These are phyloP conservation scores for Ephialtes manifestator DNA, from an alignment of 2,888 invertebrate genomes.

Conservation along the genomic window DNA sequence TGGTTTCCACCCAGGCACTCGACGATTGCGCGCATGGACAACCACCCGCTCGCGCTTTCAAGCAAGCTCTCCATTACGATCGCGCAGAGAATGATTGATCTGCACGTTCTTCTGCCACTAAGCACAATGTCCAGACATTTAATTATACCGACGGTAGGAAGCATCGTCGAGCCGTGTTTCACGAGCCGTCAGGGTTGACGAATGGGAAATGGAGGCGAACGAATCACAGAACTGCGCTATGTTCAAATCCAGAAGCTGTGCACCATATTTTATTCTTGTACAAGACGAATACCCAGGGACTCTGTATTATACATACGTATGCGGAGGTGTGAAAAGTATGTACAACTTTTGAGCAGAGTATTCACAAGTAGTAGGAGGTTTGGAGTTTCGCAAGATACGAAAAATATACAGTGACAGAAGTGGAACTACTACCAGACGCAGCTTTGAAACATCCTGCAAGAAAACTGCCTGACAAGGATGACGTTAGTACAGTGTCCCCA, in stretches of 20 bases:
- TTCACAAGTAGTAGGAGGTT: constrained; percentile 4
- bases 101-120: constrained; percentile 54
- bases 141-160: constrained; percentile 65
- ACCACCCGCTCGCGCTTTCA: background rate
- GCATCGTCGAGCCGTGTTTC: constrained; percentile 55
- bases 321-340: constrained; percentile 44
- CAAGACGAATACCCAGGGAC: constrained; percentile 2
- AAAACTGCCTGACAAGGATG: too few species aligned
- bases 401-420: constrained; percentile 11
- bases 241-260: background rate
- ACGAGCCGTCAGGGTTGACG: constrained; percentile 49
- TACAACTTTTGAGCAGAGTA: constrained; percentile 48
- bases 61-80: background rate
- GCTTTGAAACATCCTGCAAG: constrained; percentile 42
- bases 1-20: background rate
- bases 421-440: constrained; percentile 42
- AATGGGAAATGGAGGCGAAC: background rate
- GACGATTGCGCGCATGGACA: background rate
- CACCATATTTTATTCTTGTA: constrained; percentile 33
- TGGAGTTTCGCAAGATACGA: constrained; percentile 9
- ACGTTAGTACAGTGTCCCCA: too few species aligned
- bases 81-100: constrained; percentile 62
- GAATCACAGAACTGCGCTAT: background rate
- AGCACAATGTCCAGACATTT: constrained; percentile 68
- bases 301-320: constrained; percentile 14